These are phyloP conservation scores for Thalassarche chlororhynchos DNA, from an alignment of 2,113 vertebrate genomes.

Conservation along the genomic window DNA sequence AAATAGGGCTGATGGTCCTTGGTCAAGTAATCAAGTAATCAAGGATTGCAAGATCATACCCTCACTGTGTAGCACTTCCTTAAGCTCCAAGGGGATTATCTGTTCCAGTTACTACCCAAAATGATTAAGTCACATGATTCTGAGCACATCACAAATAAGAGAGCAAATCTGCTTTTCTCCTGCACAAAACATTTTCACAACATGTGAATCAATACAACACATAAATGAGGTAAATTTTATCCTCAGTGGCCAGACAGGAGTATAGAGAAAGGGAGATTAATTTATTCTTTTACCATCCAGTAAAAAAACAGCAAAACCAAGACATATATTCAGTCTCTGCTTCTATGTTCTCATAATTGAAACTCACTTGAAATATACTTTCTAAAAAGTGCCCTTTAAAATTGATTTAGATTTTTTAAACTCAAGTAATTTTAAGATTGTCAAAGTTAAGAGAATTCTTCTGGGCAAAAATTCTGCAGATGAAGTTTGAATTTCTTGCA, in stretches of 20 bases:
- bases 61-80: constrained; percentile 19
- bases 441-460: neutral
- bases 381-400: neutral
- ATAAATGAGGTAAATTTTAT: neutral
- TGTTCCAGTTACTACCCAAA: neutral
- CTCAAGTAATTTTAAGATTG: neutral
- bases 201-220: neutral
- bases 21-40: neutral
- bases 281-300: neutral
- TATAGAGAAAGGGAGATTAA: neutral
- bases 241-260: neutral
- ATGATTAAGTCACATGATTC: constrained; percentile 50
- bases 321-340: neutral
- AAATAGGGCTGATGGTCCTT: neutral
- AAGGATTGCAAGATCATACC: neutral
- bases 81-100: constrained; percentile 50
- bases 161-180: constrained; percentile 30
- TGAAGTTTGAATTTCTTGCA: neutral
- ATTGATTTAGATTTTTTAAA: neutral
- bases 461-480: neutral
- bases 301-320: neutral
- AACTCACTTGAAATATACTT: neutral
- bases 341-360: neutral
- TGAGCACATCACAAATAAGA: constrained; percentile 8
- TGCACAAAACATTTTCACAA: neutral